Conservation (phyloP, 2,888 invertebrate genomes). For the Cataglyphis livida region DNA sequence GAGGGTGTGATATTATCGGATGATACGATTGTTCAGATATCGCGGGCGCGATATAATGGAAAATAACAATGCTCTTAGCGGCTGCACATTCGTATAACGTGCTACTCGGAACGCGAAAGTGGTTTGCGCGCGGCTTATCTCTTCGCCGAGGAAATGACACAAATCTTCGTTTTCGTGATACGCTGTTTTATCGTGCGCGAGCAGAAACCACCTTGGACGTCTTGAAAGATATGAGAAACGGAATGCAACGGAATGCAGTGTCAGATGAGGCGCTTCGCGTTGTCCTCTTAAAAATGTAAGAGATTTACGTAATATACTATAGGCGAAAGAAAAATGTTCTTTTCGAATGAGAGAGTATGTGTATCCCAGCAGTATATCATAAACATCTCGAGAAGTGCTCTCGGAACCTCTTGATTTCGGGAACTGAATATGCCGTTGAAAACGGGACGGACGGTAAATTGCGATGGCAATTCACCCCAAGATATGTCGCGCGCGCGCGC, state of each 20-base stretch:
- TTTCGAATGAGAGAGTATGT: background rate
- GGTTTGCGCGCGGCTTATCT: constrained; percentile 29
- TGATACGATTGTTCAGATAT: constrained; percentile 27
- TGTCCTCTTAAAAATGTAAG: constrained; percentile 23
- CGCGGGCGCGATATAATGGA: constrained; percentile 17
- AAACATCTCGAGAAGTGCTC: background rate
- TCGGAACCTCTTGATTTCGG: background rate
- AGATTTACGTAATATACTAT: constrained; percentile 10
- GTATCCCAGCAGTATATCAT: background rate
- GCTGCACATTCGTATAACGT: constrained; percentile 6
- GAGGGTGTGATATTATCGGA: constrained; percentile 13
- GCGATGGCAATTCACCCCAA: background rate
- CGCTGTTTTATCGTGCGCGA: constrained; percentile 23
- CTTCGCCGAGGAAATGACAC: constrained; percentile 18
- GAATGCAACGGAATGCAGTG: background rate
- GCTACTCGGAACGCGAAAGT: constrained; percentile 28
- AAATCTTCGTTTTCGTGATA: constrained; percentile 50
- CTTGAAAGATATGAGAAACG: constrained; percentile 11
- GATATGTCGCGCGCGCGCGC: background rate
- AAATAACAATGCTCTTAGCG: constrained; percentile 43
- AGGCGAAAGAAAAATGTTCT: background rate
- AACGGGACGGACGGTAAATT: constrained; percentile 10
- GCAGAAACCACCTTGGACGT: background rate
- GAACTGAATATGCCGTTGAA: constrained; percentile 5
- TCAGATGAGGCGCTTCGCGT: background rate